Percentiles rank a stretch among this genome's conserved stretches.
These are phyloP conservation scores for Cyrtonyx montezumae DNA, from an alignment of 2,113 vertebrate species.

Conservation along the genomic window DNA sequence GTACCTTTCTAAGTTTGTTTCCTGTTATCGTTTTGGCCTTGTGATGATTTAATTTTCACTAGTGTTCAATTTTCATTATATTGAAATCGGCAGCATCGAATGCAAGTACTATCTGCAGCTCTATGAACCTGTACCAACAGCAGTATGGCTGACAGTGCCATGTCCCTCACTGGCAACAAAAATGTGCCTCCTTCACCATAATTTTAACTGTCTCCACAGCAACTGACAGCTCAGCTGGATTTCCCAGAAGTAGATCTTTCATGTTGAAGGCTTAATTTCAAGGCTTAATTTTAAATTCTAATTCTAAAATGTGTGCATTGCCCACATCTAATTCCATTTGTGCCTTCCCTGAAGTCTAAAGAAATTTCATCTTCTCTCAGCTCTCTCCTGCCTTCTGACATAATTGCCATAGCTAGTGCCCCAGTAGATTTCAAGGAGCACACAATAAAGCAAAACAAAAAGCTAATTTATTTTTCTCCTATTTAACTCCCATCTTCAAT, in stretches of 20 bases:
- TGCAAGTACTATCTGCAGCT: not conserved
- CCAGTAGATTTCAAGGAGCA: not conserved
- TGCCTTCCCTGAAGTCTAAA: not conserved
- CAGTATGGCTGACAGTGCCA: not conserved
- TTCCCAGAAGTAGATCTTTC: constrained; percentile 23
- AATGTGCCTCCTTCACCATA: not conserved
- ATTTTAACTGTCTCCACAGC: constrained; percentile 48
- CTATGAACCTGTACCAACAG: not conserved
- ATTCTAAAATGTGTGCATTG: constrained; percentile 4
- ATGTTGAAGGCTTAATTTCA: constrained; percentile 51
- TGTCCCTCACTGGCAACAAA: not conserved
- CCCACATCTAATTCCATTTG: constrained; percentile 56
- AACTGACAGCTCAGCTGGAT: constrained; percentile 34
- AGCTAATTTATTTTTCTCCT: not conserved
- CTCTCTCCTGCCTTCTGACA: not conserved
- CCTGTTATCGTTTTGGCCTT: not conserved
- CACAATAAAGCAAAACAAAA: not conserved
- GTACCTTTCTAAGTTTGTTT: not conserved
- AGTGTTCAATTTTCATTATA: not conserved
- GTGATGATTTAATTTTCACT: not conserved
- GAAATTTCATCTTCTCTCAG: constrained; percentile 23
- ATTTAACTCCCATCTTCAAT: not conserved
- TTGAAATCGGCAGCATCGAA: not conserved
- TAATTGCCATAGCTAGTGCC: constrained; percentile 26
- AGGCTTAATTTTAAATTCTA: constrained; percentile 53